Evolutionary conservation across 2,888 invertebrate genomes (phyloP), one percentile per base, ranked within the genome.

Genomic region (Malacosoma neustria): DNA sequence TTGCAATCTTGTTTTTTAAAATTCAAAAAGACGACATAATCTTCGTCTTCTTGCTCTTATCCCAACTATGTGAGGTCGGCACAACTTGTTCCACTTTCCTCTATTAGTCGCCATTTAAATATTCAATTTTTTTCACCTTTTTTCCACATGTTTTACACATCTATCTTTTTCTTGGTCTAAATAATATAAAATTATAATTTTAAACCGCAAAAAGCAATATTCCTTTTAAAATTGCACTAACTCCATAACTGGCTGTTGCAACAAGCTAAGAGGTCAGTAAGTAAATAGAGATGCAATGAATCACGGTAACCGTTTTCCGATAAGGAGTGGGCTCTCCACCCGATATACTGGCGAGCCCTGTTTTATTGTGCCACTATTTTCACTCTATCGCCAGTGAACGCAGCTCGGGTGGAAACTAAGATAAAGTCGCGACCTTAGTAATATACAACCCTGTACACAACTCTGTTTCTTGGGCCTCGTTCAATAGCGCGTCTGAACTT

Each of bases 321-420:
- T 77, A 76, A 76, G 72, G 59, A 69, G 65, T 61, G 62, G 65
- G 57, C 60, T 51, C 59, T 55, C 63, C 56, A 58, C 48, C 61
- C 68, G 71, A 74, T 71, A 70, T 61, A 73, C 66, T 69, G 67
- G 56, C 57, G 61, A 52, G 68, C 61, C 64, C 72, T 75, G 74
- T 75, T 79, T 81, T 81, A 82, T 79, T 80, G 80, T 80, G 69
- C 69, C 58, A 76, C 72, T 76, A 81, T 81, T 81, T 80, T 74
- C 75, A 70, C 64, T 71, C 69, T 76, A 79, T 79, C 79, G 80
- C 71, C 59, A 61, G 63, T 57, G 68, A 69, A 70, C 68, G 72
- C 70, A 73, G 66, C 67, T 68, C 75, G 67, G 65, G 74, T 72
- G 81, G 81, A 82, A 81, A 75, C 75, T 72, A 57, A 73, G 81